These are phyloP conservation scores for Drosophila simulans DNA, from an alignment of 1,140 invertebrate species.

Conservation along the genomic window DNA sequence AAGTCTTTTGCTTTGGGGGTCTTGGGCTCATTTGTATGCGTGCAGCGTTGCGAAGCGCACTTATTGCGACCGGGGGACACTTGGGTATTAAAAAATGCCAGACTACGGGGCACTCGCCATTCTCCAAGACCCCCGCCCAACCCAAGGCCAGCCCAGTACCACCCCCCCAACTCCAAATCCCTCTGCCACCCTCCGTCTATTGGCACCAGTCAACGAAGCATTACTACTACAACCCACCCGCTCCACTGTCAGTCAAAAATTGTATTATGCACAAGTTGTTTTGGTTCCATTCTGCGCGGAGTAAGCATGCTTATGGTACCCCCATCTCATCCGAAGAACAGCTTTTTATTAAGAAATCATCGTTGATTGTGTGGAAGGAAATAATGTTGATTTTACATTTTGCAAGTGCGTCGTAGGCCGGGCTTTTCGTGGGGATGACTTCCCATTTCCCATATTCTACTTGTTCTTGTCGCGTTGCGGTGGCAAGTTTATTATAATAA, in stretches of 20 bases:
- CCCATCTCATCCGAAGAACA: slow-evolving; percentile 21
- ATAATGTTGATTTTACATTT: slow-evolving; percentile 82
- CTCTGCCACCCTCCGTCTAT: slow-evolving; percentile 5
- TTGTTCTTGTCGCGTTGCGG: slow-evolving; percentile 51
- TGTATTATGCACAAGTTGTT: slow-evolving; percentile 78
- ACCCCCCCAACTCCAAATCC: background rate
- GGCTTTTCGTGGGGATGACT: slow-evolving; percentile 23
- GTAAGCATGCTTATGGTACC: slow-evolving; percentile 32
- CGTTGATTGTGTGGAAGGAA: slow-evolving; percentile 82
- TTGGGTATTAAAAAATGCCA: slow-evolving; percentile 80
- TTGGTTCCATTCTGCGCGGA: slow-evolving; percentile 34
- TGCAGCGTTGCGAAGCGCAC: slow-evolving; percentile 79
- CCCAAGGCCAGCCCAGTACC: slow-evolving; percentile 1
- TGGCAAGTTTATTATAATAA: slow-evolving; percentile 80
- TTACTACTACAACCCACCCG: slow-evolving; percentile 66
- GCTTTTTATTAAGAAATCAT: slow-evolving; percentile 83
- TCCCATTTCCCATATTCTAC: slow-evolving; percentile 10
- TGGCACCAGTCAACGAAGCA: slow-evolving; percentile 72
- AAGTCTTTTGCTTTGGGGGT: slow-evolving; percentile 18
- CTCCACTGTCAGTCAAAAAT: slow-evolving; percentile 63
- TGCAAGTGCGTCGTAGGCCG: slow-evolving; percentile 46
- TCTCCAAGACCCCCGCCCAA: background rate
- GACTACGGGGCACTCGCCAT: slow-evolving; percentile 36
- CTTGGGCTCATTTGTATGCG: slow-evolving; percentile 74
- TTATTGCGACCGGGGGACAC: slow-evolving; percentile 77